These are phyloP conservation scores for Drosophila borborema DNA, from an alignment of 2,888 invertebrate species.

Conservation along the genomic window DNA sequence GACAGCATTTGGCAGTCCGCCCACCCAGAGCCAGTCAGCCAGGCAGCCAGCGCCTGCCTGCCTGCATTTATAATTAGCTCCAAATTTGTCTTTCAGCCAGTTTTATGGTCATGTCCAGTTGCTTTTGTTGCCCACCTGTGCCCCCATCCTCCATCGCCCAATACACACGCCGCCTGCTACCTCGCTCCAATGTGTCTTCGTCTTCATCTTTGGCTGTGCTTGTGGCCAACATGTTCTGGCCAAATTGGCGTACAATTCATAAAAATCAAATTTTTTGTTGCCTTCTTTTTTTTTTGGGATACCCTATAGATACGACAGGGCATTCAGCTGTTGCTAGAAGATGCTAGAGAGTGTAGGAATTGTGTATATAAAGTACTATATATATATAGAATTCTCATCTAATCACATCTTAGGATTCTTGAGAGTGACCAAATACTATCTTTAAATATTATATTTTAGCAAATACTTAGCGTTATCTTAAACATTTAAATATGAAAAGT, in stretches of 20 bases:
- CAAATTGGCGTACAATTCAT: slow-evolving; percentile 66
- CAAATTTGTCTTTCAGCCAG: slow-evolving; percentile 73
- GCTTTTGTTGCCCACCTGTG: background rate
- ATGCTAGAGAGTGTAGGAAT: background rate
- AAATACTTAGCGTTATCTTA: background rate
- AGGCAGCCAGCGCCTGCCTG: slow-evolving; percentile 51
- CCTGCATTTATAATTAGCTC: slow-evolving; percentile 77
- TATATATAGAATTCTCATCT: background rate
- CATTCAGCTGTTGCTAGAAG: background rate
- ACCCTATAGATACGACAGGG: slow-evolving; percentile 1
- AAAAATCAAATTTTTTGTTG: slow-evolving; percentile 57
- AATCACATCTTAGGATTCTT: no score
- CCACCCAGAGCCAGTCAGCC: slow-evolving; percentile 32
- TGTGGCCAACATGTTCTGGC: slow-evolving; percentile 53
- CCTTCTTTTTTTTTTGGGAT: slow-evolving; percentile 9
- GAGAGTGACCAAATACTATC: background rate
- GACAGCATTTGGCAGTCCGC: slow-evolving; percentile 47
- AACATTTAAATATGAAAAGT: background rate
- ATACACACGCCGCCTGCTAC: background rate
- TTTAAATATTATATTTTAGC: background rate
- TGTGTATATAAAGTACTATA: background rate
- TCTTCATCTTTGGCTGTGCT: background rate
- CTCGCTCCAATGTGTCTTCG: background rate
- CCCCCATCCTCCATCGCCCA: background rate
- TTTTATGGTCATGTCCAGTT: slow-evolving; percentile 70